Conservation (phyloP, 2,113 vertebrate genomes). For the Cercopithecus mona region DNA sequence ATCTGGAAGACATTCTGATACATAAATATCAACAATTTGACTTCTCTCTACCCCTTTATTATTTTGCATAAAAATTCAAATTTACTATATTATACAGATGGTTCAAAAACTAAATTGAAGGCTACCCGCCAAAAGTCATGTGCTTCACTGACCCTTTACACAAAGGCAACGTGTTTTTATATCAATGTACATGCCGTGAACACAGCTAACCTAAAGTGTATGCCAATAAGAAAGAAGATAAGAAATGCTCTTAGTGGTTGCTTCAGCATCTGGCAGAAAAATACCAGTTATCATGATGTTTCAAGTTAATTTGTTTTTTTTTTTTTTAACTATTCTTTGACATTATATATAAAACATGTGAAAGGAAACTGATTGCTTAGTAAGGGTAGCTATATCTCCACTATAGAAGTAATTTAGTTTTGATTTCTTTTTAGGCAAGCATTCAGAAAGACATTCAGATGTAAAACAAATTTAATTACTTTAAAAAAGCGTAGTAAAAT, state of each 20-base stretch:
- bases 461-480: constrained; percentile 50
- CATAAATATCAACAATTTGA: constrained; percentile 52
- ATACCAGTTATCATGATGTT: constrained; percentile 73
- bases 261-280: constrained; percentile 59
- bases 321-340: constrained; percentile 62
- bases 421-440: constrained; percentile 54
- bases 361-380: constrained; percentile 61
- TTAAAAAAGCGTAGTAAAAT: not conserved
- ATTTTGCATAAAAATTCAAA: constrained; percentile 31
- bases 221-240: constrained; percentile 55
- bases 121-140: not conserved
- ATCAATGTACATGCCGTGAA: constrained; percentile 48
- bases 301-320: constrained; percentile 63
- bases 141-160: not conserved
- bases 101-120: not conserved
- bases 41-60: not conserved
- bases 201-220: constrained; percentile 45
- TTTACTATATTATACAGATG: not conserved
- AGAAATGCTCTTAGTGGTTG: constrained; percentile 68
- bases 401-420: constrained; percentile 56
- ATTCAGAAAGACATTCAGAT: constrained; percentile 46
- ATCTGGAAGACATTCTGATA: not conserved
- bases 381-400: constrained; percentile 8
- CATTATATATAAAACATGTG: not conserved
- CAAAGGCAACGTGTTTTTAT: constrained; percentile 10